These are phyloP conservation scores for Sinonovacula constricta DNA, from an alignment of 1,140 invertebrate genomes.

Conservation along the genomic window DNA sequence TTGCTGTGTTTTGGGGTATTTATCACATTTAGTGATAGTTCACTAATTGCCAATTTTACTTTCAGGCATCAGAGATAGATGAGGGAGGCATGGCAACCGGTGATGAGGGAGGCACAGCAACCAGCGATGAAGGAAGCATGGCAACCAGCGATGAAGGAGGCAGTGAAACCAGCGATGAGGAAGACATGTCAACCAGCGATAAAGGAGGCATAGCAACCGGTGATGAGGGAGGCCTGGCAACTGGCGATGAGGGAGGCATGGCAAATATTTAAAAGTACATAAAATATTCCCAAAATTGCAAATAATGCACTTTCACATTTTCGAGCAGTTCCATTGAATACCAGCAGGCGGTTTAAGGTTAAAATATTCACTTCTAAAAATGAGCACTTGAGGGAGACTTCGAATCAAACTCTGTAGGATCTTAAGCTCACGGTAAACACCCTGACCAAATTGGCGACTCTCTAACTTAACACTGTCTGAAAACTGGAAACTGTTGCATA, in stretches of 20 bases:
- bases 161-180: conserved; percentile 3
- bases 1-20: not conserved
- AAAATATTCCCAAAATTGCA: no score
- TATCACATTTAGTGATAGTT: conserved; percentile 29
- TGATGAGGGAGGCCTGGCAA: conserved; percentile 21
- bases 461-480: conserved; percentile 16
- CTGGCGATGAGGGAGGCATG: conserved; percentile 9
- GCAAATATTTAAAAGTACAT: no score
- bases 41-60: conserved; percentile 26
- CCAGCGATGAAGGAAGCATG: not conserved
- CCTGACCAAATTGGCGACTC: no score
- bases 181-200: conserved; percentile 30
- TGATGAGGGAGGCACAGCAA: conserved; percentile 4
- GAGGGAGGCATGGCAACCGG: not conserved
- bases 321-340: no score
- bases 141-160: no score
- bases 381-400: no score
- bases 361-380: no score
- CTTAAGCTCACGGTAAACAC: no score
- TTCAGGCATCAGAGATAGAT: conserved; percentile 31
- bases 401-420: no score
- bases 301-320: no score
- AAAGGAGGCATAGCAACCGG: conserved; percentile 12
- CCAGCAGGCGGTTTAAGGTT: no score
- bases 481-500: not conserved